phyloP scores from a whole-genome alignment of 2,797 vertebrate genomes.

The Chromobotia macracanthus region DNA sequence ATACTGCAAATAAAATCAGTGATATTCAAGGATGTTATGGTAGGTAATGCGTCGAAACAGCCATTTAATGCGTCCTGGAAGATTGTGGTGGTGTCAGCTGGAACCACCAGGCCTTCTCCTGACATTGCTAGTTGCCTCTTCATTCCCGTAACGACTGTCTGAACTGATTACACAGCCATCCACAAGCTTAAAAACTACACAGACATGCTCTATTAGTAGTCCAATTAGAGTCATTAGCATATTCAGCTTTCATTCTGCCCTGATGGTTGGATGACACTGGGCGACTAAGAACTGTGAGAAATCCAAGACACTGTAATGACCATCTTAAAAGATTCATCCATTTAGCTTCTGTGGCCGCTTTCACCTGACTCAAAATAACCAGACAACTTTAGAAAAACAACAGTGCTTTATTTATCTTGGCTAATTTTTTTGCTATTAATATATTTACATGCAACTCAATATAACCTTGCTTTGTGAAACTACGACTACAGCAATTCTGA shows the following conservation, averaged over 20 bases:
- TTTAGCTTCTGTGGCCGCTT: constrained; percentile 1
- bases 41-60: constrained; percentile 99
- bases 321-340: constrained; percentile 43
- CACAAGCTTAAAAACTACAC: constrained; percentile 96
- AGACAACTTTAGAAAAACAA: not conserved
- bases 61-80: constrained; percentile 99
- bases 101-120: constrained; percentile 98
- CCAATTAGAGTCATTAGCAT: constrained; percentile 99
- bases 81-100: constrained; percentile 99
- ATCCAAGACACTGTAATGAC: constrained; percentile 65
- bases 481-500: not conserved
- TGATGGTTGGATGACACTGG: constrained; percentile 79
- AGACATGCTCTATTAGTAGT: constrained; percentile 99
- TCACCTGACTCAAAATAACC: not conserved
- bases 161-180: constrained; percentile 99
- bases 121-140: constrained; percentile 99
- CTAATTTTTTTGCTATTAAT: not conserved
- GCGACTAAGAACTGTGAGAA: constrained; percentile 65
- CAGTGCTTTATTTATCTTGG: not conserved
- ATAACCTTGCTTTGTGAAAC: constrained; percentile 26
- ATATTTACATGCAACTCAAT: constrained; percentile 8
- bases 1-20: constrained; percentile 99
- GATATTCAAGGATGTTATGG: constrained; percentile 99
- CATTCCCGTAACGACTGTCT: constrained; percentile 99
- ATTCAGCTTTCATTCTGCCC: constrained; percentile 95